Conservation (phyloP, 1,140 invertebrate genomes). For the Pogonus chalceus region DNA sequence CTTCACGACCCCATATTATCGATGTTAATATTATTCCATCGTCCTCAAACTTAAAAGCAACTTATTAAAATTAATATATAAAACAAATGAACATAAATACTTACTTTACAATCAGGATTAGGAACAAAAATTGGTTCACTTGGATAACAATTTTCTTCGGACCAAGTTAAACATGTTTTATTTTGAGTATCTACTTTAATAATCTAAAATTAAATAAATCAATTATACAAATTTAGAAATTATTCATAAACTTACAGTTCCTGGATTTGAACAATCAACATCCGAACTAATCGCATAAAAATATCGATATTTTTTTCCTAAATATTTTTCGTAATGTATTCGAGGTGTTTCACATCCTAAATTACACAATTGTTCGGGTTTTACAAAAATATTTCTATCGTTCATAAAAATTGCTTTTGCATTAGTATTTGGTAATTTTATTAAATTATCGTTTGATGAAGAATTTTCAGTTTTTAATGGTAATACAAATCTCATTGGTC, state of each 20-base stretch:
- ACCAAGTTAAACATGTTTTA: constrained; percentile 59
- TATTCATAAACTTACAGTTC: constrained; percentile 48
- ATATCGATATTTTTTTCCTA: constrained; percentile 63
- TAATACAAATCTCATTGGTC: constrained; percentile 63
- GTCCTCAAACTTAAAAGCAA: constrained; percentile 50
- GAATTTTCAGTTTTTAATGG: constrained; percentile 37
- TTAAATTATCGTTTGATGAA: constrained; percentile 35
- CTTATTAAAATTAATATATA: constrained; percentile 1
- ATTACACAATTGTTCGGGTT: constrained; percentile 57
- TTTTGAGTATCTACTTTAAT: constrained; percentile 66
- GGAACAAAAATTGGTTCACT: constrained; percentile 83
- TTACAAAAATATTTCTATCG: constrained; percentile 42
- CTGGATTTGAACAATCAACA: constrained; percentile 69
- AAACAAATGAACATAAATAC: constrained; percentile 5
- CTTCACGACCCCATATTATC: constrained; percentile 51
- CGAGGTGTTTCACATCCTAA: constrained; percentile 76
- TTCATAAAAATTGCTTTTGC: constrained; percentile 41
- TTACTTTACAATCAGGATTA: constrained; percentile 53
- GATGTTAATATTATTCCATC: constrained; percentile 63
- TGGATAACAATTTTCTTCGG: constrained; percentile 61
- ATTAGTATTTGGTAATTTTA: constrained; percentile 37
- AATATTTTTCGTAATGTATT: constrained; percentile 59
- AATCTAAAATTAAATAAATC: constrained; percentile 41
- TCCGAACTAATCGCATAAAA: constrained; percentile 85
- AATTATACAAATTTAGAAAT: background rate